Conservation (phyloP, 2,113 vertebrate genomes). For the Lutjanus erythropterus region DNA sequence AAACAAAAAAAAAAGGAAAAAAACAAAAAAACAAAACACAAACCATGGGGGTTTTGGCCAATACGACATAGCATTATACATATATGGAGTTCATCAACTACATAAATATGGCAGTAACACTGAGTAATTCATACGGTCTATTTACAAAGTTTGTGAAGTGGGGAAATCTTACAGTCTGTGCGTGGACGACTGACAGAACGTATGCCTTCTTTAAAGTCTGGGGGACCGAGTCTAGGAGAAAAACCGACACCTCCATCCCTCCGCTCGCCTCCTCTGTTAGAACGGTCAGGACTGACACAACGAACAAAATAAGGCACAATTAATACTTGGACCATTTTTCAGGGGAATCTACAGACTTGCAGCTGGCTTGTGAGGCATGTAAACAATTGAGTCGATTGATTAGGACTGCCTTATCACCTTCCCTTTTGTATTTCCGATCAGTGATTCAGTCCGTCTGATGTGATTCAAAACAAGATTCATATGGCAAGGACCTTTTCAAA, state of each 20-base stretch:
- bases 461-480: conserved; percentile 69
- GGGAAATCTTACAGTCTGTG: conserved; percentile 83
- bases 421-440: conserved; percentile 80
- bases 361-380: conserved; percentile 82
- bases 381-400: conserved; percentile 81
- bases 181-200: conserved; percentile 70
- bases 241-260: conserved; percentile 45
- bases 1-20: neutral
- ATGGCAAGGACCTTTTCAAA: conserved; percentile 62
- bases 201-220: conserved; percentile 81
- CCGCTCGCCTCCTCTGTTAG: conserved; percentile 75
- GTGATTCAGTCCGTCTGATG: conserved; percentile 69
- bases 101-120: conserved; percentile 98
- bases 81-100: conserved; percentile 88
- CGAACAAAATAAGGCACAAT: conserved; percentile 99
- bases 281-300: conserved; percentile 88
- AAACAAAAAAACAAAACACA: conserved; percentile 51
- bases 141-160: conserved; percentile 90
- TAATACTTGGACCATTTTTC: conserved; percentile 89
- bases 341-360: conserved; percentile 84
- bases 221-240: conserved; percentile 53
- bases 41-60: conserved; percentile 90
- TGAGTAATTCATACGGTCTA: conserved; percentile 93
- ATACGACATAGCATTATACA: conserved; percentile 87
- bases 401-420: conserved; percentile 74